These are phyloP conservation scores for Octonoba sinensis DNA, from an alignment of 2,888 invertebrate species.

Conservation along the genomic window DNA sequence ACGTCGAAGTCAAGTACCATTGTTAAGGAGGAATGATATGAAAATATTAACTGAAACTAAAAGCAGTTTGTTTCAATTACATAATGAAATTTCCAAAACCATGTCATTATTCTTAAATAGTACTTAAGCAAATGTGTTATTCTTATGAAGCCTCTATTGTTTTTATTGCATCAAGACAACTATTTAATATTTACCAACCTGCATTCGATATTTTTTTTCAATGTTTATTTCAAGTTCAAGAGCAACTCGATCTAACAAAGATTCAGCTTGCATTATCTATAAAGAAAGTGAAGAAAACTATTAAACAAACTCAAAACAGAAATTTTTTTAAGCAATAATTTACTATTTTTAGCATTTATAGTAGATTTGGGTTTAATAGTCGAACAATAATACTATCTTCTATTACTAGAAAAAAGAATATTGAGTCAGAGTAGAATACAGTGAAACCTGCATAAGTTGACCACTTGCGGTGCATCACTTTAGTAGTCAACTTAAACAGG, in stretches of 20 bases:
- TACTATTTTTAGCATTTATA: too few species aligned
- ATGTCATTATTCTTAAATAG: too few species aligned
- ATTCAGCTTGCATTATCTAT: constrained; percentile 33
- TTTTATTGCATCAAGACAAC: too few species aligned
- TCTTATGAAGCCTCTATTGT: not conserved
- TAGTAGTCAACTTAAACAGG: too few species aligned
- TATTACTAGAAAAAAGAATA: too few species aligned
- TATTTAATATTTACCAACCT: constrained; percentile 45
- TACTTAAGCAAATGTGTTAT: not conserved
- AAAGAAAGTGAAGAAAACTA: constrained; percentile 10
- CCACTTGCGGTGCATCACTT: too few species aligned
- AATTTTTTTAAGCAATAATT: not conserved
- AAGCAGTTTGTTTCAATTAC: too few species aligned
- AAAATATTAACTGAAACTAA: constrained; percentile 1
- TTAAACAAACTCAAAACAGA: not conserved
- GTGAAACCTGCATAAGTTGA: too few species aligned
- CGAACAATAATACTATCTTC: too few species aligned
- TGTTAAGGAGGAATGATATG: constrained; percentile 10
- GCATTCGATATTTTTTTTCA: constrained; percentile 24
- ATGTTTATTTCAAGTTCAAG: constrained; percentile 39
- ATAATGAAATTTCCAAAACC: too few species aligned
- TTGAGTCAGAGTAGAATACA: too few species aligned
- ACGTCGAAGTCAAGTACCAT: constrained; percentile 90
- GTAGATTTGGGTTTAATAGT: too few species aligned
- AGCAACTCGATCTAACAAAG: constrained; percentile 20